Evolutionary conservation across 2,797 vertebrate genomes (phyloP), one percentile per base, ranked within the genome.

Genomic region (Halcyon leucocephala): DNA sequence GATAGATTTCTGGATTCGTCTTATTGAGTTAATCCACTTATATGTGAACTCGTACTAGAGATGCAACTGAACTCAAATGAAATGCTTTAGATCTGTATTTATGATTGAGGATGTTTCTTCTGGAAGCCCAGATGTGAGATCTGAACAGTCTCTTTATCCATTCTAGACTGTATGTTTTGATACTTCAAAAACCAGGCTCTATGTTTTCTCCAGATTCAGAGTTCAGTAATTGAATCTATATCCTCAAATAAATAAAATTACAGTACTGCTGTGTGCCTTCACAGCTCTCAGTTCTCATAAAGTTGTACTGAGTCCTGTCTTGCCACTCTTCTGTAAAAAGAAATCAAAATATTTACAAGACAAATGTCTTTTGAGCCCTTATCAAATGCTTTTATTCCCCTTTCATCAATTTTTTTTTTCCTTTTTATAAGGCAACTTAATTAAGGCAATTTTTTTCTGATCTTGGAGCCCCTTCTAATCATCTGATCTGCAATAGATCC

Each of bases 1-100:
- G 39, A 39, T 76, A 39, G 24, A 92, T 79, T 93, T 93, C 54
- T 86, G 84, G 84, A 83, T 88, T 94, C 22, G 28, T 89, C 41
- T 67, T 57, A 16, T 10, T 3, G 4, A 83, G 24, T 77, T 65
- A 93, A 86, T 86, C 31, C 20, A 28, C 48, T 86, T 48, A 17
- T 65, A 12, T 10, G 77, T 89, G 31, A 69, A 8, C 52, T 72
- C 55, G 18, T 90, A 55, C 58, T 78, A 37, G 77, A 74, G 67
- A 37, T 61, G 37, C 37, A 80, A n/a, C 61, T 74, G 54, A 93
- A 65, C 20, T 83, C 44, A 55, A 54, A 57, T 16, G 17, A 91
- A 85, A 54, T 64, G 9, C 14, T 77, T 82, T 29, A 82, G 25
- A 66, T 73, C 31, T 22, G 69, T 62, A n/a, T 57, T 93, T 85